Evolutionary conservation across 2,888 invertebrate species (phyloP).

Genomic region (Octodonta nipae): DNA sequence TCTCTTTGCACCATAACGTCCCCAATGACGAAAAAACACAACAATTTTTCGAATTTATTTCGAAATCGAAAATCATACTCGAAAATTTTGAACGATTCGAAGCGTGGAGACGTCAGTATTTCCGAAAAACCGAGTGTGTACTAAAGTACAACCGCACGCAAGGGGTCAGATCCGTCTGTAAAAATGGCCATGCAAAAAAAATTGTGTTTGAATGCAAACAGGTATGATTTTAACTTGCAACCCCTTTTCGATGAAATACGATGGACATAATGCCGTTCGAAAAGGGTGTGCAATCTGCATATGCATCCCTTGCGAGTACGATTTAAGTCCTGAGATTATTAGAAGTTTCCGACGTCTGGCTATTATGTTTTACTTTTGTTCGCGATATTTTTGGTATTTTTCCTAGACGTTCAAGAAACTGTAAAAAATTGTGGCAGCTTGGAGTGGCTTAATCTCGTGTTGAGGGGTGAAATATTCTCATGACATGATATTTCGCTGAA

Average conservation of each 20-base stretch:
- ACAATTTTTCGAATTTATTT: slow-evolving; percentile 9
- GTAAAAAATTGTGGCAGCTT: no score
- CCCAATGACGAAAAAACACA: slow-evolving; percentile 4
- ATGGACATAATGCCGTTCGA: no score
- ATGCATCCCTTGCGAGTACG: no score
- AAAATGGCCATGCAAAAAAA: slow-evolving; percentile 28
- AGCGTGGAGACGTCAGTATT: slow-evolving; percentile 20
- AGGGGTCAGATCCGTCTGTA: slow-evolving; percentile 31
- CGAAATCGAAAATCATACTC: slow-evolving; percentile 15
- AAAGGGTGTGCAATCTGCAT: no score
- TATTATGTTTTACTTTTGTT: no score
- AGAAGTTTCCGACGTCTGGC: no score
- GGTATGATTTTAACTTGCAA: slow-evolving; percentile 26
- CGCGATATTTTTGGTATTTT: no score
- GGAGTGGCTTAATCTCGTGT: no score
- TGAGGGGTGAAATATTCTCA: no score
- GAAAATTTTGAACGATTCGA: slow-evolving; percentile 15
- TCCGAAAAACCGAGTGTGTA: slow-evolving; percentile 21
- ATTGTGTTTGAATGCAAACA: slow-evolving; percentile 28
- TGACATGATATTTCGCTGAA: no score
- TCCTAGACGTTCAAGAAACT: no score
- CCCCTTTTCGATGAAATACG: slow-evolving; percentile 14
- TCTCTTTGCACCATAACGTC: slow-evolving; percentile 9
- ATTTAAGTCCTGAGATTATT: no score
- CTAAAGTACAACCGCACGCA: slow-evolving; percentile 15